Base-by-base conservation (phyloP, 2,888 invertebrate species). In the Chydorus sphaericus region DNA sequence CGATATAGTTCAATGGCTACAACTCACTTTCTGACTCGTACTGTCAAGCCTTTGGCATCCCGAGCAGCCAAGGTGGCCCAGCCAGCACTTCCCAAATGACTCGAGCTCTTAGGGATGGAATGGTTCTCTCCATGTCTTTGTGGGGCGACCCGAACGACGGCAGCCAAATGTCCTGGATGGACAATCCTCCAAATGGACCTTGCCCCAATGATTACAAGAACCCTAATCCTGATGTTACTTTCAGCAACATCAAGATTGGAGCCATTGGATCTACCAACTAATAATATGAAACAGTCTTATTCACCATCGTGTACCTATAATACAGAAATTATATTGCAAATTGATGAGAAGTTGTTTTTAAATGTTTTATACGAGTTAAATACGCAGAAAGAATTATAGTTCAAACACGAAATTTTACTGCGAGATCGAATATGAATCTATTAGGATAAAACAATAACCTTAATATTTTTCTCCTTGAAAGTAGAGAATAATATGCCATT, bases 231-330 rank as follows among this genome's bases (percentile, higher is more conserved):
- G 18, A 50, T 14, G 29, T 28, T 5, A 29, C 11, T 18, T 30
- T 50, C 31, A 30, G 50, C 30, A 50, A 50, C 30, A 50, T 50
- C 31, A 50, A 50, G 16, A 14, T 50, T n/a, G 50, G 50, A 11
- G 29, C 50, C 11, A 50, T 50, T 18, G 50, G 50, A 7, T 50
- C 33, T 33, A 50, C 50, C 30, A 28, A n/a, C n/a, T n/a, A n/a
- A n/a, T n/a, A n/a, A n/a, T n/a, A n/a, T n/a, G n/a, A n/a, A n/a
- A n/a, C n/a, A n/a, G n/a, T n/a, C n/a, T n/a, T n/a, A n/a, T n/a
- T n/a, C n/a, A n/a, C n/a, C n/a, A n/a, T n/a, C n/a, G n/a, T n/a
- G n/a, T n/a, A n/a, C n/a, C n/a, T n/a, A n/a, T n/a, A n/a, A n/a
- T n/a, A n/a, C n/a, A n/a, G n/a, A n/a, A n/a, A n/a, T n/a, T n/a